Evolutionary conservation across 2,797 vertebrate genomes (phyloP).

Genomic region (Allobates femoralis): DNA sequence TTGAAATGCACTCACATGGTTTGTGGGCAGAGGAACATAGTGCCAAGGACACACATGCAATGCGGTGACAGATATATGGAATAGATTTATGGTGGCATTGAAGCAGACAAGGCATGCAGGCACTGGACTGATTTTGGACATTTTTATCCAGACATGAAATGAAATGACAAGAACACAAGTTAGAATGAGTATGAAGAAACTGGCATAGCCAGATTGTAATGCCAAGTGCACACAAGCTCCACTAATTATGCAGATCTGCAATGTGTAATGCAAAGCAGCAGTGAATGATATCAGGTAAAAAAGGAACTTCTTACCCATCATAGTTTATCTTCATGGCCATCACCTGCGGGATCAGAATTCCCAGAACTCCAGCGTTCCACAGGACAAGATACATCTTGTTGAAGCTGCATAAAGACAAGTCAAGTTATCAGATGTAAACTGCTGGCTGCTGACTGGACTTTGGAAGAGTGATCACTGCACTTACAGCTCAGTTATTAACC

Average conservation of each 20-base stretch:
- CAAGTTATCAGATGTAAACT: slow-evolving; percentile 21
- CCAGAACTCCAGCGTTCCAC: slow-evolving; percentile 63
- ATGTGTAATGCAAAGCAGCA: not conserved
- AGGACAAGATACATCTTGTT: slow-evolving; percentile 66
- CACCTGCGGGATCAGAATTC: slow-evolving; percentile 65
- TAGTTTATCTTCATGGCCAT: slow-evolving; percentile 62
- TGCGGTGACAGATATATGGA: slow-evolving; percentile 3
- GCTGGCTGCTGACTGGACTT: slow-evolving; percentile 26
- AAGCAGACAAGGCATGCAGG: not conserved
- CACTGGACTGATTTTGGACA: not conserved
- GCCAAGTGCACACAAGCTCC: not conserved
- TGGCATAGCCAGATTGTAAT: not conserved
- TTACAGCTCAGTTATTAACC: slow-evolving; percentile 47
- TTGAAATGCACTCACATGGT: slow-evolving; percentile 4
- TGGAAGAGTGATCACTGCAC: slow-evolving; percentile 24
- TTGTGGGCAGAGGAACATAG: not conserved
- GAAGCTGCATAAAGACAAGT: slow-evolving; percentile 53
- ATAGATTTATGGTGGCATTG: slow-evolving; percentile 5
- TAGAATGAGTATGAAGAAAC: not conserved
- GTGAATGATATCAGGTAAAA: slow-evolving; percentile 2
- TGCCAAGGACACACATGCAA: slow-evolving; percentile 33
- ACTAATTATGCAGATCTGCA: slow-evolving; percentile 1
- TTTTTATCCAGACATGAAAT: not conserved
- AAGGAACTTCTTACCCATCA: slow-evolving; percentile 53
- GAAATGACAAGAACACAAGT: not conserved